Percentiles rank a stretch among this genome's conserved stretches.
phyloP scores from a whole-genome alignment of 1,140 invertebrate species.

The Eumaeus atala region DNA sequence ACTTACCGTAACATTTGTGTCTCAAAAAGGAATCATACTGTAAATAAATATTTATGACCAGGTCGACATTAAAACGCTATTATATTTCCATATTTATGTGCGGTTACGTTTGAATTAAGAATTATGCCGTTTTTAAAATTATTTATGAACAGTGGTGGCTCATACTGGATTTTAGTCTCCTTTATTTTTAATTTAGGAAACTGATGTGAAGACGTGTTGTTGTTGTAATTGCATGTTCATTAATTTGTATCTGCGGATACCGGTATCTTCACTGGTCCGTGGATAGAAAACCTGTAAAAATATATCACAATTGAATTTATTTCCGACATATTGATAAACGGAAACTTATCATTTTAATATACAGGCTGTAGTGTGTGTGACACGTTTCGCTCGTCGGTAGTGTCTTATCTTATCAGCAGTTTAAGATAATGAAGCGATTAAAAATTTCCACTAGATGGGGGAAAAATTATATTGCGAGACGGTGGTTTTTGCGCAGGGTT shows the following conservation, averaged over 20 bases:
- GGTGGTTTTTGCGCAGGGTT: conserved; percentile 2
- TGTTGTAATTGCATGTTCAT: too few species aligned
- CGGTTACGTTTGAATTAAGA: too few species aligned
- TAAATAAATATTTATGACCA: conserved; percentile 5
- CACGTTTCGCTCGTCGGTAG: conserved; percentile 39
- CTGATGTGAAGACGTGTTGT: too few species aligned
- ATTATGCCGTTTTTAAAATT: too few species aligned
- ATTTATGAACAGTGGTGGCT: background rate
- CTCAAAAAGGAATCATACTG: background rate
- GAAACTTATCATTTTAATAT: conserved; percentile 39
- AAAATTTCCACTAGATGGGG: conserved; percentile 45
- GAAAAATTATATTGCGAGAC: conserved; percentile 8
- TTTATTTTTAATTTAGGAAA: too few species aligned
- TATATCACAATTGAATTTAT: conserved; percentile 32
- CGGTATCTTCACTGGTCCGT: too few species aligned
- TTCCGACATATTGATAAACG: conserved; percentile 42
- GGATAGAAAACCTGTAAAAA: background rate
- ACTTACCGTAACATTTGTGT: background rate
- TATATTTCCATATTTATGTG: conserved; percentile 2
- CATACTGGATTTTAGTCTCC: too few species aligned
- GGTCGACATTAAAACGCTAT: background rate
- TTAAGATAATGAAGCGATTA: conserved; percentile 50
- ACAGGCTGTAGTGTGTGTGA: conserved; percentile 48
- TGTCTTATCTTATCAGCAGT: conserved; percentile 62
- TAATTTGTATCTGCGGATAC: too few species aligned